A percentile compares a stretch with the other conserved stretches of the same genome.
phyloP scores from a whole-genome alignment of 2,888 invertebrate genomes.

The Dolichopus griseipennis region DNA sequence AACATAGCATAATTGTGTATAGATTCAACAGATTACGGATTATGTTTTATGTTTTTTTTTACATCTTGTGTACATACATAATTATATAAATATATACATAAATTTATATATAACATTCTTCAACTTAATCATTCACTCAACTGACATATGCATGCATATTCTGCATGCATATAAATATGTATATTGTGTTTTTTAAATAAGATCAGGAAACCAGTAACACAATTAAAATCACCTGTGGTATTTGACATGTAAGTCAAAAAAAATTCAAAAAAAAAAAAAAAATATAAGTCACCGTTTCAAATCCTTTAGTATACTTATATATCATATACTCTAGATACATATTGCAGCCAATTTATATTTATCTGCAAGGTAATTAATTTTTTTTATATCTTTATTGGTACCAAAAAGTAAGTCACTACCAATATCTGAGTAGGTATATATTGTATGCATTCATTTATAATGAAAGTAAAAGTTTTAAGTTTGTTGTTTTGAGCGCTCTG shows the following conservation, averaged over 20 bases:
- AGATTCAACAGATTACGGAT: no score
- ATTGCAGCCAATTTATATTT: background rate
- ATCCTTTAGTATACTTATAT: background rate
- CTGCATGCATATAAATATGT: no score
- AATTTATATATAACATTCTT: no score
- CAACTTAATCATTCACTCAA: no score
- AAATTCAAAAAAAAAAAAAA: background rate
- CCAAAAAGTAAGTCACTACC: background rate
- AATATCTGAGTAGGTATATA: no score
- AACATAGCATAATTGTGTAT: no score
- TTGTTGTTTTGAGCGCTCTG: background rate
- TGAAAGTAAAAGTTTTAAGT: conserved; percentile 1
- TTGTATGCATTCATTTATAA: background rate
- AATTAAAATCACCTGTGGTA: background rate
- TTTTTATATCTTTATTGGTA: background rate
- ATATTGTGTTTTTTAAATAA: background rate
- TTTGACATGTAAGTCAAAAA: background rate
- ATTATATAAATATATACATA: no score
- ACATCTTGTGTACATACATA: no score
- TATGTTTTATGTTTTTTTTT: no score
- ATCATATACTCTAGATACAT: no score
- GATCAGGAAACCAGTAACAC: background rate
- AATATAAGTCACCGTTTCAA: background rate
- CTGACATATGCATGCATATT: no score
- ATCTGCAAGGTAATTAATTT: background rate